These are phyloP conservation scores for Muscicapa comitata DNA, from an alignment of 2,797 vertebrate genomes.

Conservation along the genomic window DNA sequence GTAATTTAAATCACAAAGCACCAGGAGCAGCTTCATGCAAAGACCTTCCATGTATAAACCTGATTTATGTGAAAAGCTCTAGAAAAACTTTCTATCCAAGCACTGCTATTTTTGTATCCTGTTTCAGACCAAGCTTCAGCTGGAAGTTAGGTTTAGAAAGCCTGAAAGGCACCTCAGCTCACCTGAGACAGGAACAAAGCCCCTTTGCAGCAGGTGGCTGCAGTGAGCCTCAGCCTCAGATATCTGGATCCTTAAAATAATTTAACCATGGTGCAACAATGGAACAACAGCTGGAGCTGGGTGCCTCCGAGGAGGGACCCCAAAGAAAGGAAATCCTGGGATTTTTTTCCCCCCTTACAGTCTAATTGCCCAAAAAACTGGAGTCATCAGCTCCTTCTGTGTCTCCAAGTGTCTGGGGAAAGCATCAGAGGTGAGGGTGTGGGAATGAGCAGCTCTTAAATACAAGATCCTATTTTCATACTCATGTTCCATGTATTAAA, in stretches of 20 bases:
- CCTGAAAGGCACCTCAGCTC: neutral
- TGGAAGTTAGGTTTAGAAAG: neutral
- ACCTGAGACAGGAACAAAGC: neutral
- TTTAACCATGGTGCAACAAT: neutral
- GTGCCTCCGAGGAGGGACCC: rapidly evolving
- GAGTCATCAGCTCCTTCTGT: neutral
- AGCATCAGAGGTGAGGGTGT: neutral
- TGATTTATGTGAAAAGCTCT: neutral
- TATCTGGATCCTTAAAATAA: neutral
- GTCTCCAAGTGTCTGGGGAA: neutral
- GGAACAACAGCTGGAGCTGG: neutral
- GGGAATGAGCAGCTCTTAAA: neutral
- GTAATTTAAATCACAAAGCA: neutral
- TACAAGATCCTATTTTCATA: neutral
- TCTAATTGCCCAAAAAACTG: neutral
- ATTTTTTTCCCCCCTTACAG: neutral
- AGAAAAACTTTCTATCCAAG: neutral
- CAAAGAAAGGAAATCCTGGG: neutral
- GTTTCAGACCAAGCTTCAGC: neutral
- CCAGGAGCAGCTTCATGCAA: neutral
- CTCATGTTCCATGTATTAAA: neutral
- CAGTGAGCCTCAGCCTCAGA: neutral
- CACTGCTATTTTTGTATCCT: neutral
- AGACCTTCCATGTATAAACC: neutral
- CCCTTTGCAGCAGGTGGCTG: neutral